These are phyloP conservation scores for Perithous albicinctus DNA, from an alignment of 2,888 invertebrate species.

Conservation along the genomic window DNA sequence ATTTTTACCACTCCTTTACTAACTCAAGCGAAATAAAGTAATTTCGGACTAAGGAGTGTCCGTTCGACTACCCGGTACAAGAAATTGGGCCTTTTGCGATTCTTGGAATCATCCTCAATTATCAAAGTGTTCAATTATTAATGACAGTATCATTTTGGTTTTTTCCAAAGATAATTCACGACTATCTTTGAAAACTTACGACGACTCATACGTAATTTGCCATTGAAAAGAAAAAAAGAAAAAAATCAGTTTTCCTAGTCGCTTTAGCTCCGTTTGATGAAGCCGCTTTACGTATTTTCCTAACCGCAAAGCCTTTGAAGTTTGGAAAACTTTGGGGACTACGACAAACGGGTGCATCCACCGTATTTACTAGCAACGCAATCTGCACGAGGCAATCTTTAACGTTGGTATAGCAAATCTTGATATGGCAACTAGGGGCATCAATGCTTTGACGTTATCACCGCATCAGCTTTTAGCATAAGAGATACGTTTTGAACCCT, in stretches of 20 bases:
- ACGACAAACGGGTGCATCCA: no score
- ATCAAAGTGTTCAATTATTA: neutral
- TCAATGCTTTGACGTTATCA: neutral
- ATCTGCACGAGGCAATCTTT: neutral
- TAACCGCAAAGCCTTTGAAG: no score
- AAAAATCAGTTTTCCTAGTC: no score
- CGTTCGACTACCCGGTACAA: neutral
- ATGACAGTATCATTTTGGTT: neutral
- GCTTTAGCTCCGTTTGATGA: no score
- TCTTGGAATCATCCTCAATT: neutral
- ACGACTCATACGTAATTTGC: no score
- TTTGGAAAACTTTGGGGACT: no score
- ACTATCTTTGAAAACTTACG: no score
- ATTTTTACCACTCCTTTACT: neutral
- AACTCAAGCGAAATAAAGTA: neutral
- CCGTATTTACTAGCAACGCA: neutral
- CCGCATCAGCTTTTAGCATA: constrained; percentile 70
- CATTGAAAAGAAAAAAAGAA: no score
- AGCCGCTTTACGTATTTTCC: no score
- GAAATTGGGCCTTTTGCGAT: neutral
- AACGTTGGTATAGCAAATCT: neutral
- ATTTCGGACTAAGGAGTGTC: neutral
- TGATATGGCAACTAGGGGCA: neutral
- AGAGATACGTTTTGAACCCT: constrained; percentile 74
- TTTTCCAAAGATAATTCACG: no score